Conservation (phyloP, 2,113 vertebrate genomes). For the Pseudopipra pipra region DNA sequence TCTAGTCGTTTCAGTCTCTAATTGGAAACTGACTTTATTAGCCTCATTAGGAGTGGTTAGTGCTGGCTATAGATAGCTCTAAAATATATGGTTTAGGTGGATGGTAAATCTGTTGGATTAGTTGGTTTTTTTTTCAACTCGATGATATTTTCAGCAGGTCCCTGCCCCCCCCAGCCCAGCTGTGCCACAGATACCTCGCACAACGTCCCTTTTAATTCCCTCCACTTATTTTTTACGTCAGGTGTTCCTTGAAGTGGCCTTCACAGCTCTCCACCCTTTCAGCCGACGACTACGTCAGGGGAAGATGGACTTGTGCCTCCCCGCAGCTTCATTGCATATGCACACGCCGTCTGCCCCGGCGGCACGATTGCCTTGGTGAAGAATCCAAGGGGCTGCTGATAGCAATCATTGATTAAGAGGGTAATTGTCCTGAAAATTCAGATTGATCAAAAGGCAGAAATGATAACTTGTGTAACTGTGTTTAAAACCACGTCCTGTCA, state of each 20-base stretch:
- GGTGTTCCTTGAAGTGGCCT: conserved; percentile 81
- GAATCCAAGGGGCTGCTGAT: conserved; percentile 78
- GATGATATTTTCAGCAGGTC: neutral
- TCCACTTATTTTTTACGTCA: conserved; percentile 37
- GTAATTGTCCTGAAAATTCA: conserved; percentile 84
- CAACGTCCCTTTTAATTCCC: conserved; percentile 3
- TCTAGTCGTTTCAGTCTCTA: conserved; percentile 56
- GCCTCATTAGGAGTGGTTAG: conserved; percentile 60
- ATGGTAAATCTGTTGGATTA: conserved; percentile 58
- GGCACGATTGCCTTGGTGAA: conserved; percentile 74
- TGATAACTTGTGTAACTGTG: conserved; percentile 83
- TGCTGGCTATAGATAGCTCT: conserved; percentile 50
- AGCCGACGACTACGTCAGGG: conserved; percentile 56
- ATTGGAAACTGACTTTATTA: conserved; percentile 69
- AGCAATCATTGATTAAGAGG: conserved; percentile 84
- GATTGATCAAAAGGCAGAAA: conserved; percentile 84
- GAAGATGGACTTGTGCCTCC: conserved; percentile 67
- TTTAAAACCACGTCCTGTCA: conserved; percentile 80
- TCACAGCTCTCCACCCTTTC: conserved; percentile 75
- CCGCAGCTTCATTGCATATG: conserved; percentile 79
- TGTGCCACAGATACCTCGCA: neutral
- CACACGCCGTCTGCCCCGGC: conserved; percentile 72
- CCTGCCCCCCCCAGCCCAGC: neutral
- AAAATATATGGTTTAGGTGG: conserved; percentile 10
- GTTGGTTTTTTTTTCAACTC: conserved; percentile 14